phyloP scores from a whole-genome alignment of 30 jellyfish, hydroid and myxozoan genomes.

The Pseudorhiza aurosa region DNA sequence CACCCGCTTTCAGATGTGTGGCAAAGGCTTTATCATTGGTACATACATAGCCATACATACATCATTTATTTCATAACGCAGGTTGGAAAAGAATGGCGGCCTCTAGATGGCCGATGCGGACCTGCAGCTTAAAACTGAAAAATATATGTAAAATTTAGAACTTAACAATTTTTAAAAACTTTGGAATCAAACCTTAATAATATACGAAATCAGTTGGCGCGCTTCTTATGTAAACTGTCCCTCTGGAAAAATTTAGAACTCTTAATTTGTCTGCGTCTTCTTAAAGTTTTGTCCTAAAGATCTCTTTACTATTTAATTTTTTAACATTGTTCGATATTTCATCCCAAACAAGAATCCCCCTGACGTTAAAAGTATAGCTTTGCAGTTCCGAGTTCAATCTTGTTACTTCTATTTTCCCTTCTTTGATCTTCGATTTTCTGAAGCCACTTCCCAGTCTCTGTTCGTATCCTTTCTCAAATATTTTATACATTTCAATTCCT shows the following conservation, averaged over 20 bases:
- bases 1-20: too few species aligned
- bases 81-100: not conserved
- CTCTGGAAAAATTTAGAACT: constrained; percentile 2
- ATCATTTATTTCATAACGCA: not conserved
- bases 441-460: constrained; percentile 22
- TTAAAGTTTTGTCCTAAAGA: constrained; percentile 14
- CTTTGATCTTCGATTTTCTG: constrained; percentile 10
- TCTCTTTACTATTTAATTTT: not conserved
- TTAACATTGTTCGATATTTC: not conserved
- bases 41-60: not conserved
- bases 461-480: not conserved
- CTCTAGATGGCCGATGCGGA: not conserved
- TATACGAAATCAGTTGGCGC: not conserved
- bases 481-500: constrained; percentile 34
- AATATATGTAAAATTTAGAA: not conserved
- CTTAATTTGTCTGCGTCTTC: constrained; percentile 5
- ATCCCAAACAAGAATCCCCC: constrained; percentile 24
- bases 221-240: constrained; percentile 3
- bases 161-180: not conserved
- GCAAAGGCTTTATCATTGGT: not conserved
- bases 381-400: not conserved
- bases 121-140: not conserved
- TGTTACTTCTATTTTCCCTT: constrained; percentile 25
- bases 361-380: constrained; percentile 10
- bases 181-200: not conserved